These are phyloP conservation scores for Sarcophaga carnaria DNA, from an alignment of 2,888 invertebrate species.

Conservation along the genomic window DNA sequence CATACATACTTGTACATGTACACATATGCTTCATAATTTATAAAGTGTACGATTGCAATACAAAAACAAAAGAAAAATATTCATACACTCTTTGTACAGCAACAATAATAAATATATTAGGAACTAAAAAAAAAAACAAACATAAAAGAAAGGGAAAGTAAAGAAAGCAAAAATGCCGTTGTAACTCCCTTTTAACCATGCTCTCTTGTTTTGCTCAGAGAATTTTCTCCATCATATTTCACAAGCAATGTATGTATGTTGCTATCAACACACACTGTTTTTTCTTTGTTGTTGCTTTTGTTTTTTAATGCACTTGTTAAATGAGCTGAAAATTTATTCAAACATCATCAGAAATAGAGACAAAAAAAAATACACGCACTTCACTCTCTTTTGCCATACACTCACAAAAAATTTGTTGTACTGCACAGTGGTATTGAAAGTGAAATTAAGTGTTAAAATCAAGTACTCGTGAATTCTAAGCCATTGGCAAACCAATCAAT, in stretches of 20 bases:
- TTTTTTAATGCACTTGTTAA: conserved; percentile 29
- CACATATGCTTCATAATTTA: not conserved
- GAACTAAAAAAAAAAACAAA: not conserved
- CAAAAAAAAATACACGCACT: not conserved
- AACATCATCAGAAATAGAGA: conserved; percentile 20
- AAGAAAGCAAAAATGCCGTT: not conserved
- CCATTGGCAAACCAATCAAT: no score
- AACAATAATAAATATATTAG: not conserved
- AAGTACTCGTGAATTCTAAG: not conserved
- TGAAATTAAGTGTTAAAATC: no score
- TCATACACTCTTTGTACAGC: not conserved
- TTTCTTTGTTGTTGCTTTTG: not conserved
- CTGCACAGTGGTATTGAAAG: no score
- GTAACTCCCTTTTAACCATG: not conserved
- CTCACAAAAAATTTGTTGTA: not conserved
- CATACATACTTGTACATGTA: not conserved
- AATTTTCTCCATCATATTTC: not conserved
- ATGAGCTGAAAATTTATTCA: conserved; percentile 53
- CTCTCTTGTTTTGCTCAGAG: not conserved
- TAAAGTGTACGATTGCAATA: not conserved
- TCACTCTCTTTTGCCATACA: not conserved
- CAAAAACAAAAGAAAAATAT: not conserved
- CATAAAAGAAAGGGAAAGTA: not conserved
- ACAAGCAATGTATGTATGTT: not conserved
- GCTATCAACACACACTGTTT: conserved; percentile 17